phyloP scores from a whole-genome alignment of 2,888 invertebrate species.

The Lordiphosa fenestrarum region DNA sequence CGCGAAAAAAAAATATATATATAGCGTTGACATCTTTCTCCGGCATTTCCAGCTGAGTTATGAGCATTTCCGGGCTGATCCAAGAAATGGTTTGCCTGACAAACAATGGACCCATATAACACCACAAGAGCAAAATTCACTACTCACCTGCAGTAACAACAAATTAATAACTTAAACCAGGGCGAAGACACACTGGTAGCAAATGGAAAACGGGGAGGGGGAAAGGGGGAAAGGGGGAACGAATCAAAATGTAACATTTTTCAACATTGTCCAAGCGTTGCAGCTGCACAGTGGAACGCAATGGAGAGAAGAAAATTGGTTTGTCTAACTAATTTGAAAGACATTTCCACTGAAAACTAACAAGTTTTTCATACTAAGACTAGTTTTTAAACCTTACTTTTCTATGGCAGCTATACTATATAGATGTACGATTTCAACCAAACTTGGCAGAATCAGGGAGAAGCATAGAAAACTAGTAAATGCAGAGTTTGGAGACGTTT shows the following conservation, averaged over 20 bases:
- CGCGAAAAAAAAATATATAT: background rate
- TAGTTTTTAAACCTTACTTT: no score
- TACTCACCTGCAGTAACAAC: conserved; percentile 33
- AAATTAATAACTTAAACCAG: conserved; percentile 56
- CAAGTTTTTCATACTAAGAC: no score
- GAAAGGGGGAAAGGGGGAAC: no score
- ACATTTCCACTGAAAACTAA: no score
- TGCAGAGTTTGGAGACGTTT: no score
- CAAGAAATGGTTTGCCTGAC: conserved; percentile 27
- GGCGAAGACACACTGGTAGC: background rate
- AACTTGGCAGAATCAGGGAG: no score
- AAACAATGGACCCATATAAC: conserved; percentile 66
- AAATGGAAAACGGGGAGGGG: background rate
- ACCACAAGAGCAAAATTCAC: conserved; percentile 34
- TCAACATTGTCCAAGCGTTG: conserved; percentile 55
- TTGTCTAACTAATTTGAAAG: no score
- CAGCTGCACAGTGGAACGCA: conserved; percentile 20
- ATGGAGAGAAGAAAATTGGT: background rate
- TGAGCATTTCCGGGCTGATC: conserved; percentile 26
- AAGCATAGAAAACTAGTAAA: no score
- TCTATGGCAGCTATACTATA: no score
- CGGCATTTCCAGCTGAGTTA: conserved; percentile 7
- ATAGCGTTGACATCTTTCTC: background rate
- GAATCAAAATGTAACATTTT: conserved; percentile 49
- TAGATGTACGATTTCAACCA: no score